A percentile compares a stretch with the other conserved stretches of the same genome.
Evolutionary conservation across 1,140 invertebrate genomes (phyloP).

Genomic region (Drosophila carrolli): DNA sequence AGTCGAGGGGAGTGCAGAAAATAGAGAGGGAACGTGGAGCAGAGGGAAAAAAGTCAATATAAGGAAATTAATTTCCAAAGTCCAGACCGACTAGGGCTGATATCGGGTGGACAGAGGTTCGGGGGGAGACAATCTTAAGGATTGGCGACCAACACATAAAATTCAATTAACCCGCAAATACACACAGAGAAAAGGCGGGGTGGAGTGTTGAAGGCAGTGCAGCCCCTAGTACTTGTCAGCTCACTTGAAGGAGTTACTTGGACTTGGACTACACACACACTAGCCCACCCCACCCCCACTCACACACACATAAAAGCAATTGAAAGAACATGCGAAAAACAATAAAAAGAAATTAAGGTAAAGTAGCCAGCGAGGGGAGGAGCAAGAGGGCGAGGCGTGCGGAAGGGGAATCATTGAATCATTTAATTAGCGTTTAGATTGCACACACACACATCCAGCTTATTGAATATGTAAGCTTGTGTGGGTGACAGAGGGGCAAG

Average conservation of each 20-base stretch:
- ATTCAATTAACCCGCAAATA: conserved; percentile 75
- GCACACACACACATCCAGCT: conserved; percentile 46
- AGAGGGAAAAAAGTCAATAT: conserved; percentile 71
- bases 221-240: conserved; percentile 49
- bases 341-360: conserved; percentile 82
- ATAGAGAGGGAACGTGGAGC: conserved; percentile 5
- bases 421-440: conserved; percentile 84
- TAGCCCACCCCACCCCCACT: neutral
- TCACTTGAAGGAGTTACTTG: conserved; percentile 70
- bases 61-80: conserved; percentile 75
- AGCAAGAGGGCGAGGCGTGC: neutral
- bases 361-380: conserved; percentile 52
- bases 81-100: conserved; percentile 15
- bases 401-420: conserved; percentile 77
- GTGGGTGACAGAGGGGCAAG: conserved; percentile 37
- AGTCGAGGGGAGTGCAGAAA: conserved; percentile 24
- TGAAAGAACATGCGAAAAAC: conserved; percentile 79
- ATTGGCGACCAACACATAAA: conserved; percentile 80
- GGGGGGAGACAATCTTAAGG: conserved; percentile 45
- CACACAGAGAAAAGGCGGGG: conserved; percentile 12
- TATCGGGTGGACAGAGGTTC: neutral
- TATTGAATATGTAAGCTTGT: conserved; percentile 59
- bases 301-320: conserved; percentile 65
- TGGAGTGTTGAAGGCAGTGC: conserved; percentile 12
- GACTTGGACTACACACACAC: conserved; percentile 32